phyloP scores from a whole-genome alignment of 37 sponge, comb jelly and placozoan species.

The Petrosia ficiformis region DNA sequence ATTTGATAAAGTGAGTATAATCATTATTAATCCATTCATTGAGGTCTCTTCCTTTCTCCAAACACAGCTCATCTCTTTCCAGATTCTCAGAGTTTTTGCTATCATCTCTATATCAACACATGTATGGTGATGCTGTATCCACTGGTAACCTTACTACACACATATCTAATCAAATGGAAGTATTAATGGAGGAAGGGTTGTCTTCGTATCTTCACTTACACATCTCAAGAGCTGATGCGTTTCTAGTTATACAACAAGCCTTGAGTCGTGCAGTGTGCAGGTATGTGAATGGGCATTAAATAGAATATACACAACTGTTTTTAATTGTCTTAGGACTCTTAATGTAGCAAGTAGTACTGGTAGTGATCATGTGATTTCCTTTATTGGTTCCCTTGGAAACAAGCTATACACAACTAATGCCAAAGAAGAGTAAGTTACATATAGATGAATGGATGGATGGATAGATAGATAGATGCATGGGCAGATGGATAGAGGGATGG shows the following conservation, averaged over 20 bases:
- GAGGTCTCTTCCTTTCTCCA: conserved; percentile 14
- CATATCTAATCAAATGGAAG: neutral
- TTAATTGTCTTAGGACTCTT: too few species aligned
- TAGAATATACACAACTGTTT: too few species aligned
- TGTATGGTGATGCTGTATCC: conserved; percentile 53
- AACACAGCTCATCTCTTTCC: conserved; percentile 18
- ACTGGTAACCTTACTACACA: conserved; percentile 14
- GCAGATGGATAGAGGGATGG: too few species aligned
- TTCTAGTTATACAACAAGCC: conserved; percentile 17
- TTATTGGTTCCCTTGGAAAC: conserved; percentile 56
- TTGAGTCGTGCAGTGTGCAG: conserved; percentile 28
- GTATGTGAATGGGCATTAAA: too few species aligned
- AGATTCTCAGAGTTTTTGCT: conserved; percentile 42
- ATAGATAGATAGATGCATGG: too few species aligned
- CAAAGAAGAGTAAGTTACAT: conserved; percentile 16
- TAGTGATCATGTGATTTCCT: conserved; percentile 31
- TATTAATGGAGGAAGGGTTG: neutral
- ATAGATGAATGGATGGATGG: too few species aligned
- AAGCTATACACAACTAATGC: conserved; percentile 53
- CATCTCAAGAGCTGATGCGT: conserved; percentile 40
- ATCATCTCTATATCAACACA: conserved; percentile 43
- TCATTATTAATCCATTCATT: neutral
- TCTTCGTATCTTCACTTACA: conserved; percentile 6
- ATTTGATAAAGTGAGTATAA: conserved; percentile 13
- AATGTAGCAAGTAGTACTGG: too few species aligned